Evolutionary conservation across 2,113 vertebrate species (phyloP).

Genomic region (Brachionichthys hirsutus): DNA sequence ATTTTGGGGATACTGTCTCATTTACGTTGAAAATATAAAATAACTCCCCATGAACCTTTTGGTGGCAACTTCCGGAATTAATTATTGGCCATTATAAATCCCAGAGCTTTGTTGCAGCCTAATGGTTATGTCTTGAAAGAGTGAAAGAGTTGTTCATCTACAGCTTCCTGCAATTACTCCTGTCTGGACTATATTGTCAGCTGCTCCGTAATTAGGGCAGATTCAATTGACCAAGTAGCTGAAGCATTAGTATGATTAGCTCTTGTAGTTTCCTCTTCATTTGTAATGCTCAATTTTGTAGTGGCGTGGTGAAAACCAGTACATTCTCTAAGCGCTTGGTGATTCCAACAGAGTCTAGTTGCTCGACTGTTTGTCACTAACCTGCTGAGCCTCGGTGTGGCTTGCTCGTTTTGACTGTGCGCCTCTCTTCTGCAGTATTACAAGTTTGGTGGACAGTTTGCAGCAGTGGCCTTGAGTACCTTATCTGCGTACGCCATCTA

Average conservation of each 20-base stretch:
- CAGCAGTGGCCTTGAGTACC: slow-evolving; percentile 88
- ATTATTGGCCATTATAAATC: slow-evolving; percentile 61
- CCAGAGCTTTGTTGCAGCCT: slow-evolving; percentile 59
- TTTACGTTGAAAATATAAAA: slow-evolving; percentile 63
- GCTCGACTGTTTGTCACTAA: slow-evolving; percentile 14
- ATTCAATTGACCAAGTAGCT: slow-evolving; percentile 62
- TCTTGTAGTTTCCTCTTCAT: slow-evolving; percentile 56
- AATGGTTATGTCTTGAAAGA: slow-evolving; percentile 50
- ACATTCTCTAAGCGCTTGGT: slow-evolving; percentile 26
- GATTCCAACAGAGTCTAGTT: not conserved
- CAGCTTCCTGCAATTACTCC: slow-evolving; percentile 49
- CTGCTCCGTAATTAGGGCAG: slow-evolving; percentile 56
- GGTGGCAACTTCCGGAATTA: slow-evolving; percentile 41
- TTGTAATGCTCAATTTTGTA: slow-evolving; percentile 66
- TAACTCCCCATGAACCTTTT: slow-evolving; percentile 54
- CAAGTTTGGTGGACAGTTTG: slow-evolving; percentile 91
- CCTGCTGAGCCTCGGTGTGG: slow-evolving; percentile 15
- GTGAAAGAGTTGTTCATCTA: slow-evolving; percentile 37
- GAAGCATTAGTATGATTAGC: slow-evolving; percentile 59
- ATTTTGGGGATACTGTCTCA: slow-evolving; percentile 52
- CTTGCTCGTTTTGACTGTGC: slow-evolving; percentile 16
- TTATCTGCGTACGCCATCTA: slow-evolving; percentile 87
- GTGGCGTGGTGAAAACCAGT: slow-evolving; percentile 56
- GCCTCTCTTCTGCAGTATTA: slow-evolving; percentile 83
- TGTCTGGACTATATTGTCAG: too few species aligned